These are phyloP conservation scores for Oscheius sp. DNA, from an alignment of 2,888 invertebrate species.

Conservation along the genomic window DNA sequence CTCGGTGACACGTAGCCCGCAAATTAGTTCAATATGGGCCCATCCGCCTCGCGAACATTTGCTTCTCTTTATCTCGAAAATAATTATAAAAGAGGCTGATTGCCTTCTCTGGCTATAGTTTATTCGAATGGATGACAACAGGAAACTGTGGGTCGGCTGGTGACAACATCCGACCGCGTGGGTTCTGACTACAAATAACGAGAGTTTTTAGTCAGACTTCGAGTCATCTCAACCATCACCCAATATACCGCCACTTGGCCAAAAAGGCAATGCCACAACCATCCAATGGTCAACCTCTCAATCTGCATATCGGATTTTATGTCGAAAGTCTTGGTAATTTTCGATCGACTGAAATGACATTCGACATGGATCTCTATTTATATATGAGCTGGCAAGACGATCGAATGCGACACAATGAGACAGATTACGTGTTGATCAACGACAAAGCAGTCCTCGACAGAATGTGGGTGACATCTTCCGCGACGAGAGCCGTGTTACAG, in stretches of 20 bases:
- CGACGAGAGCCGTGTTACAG: not conserved
- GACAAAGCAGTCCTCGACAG: slow-evolving; percentile 60
- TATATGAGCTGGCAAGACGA: slow-evolving; percentile 67
- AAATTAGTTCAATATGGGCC: not conserved
- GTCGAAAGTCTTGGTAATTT: slow-evolving; percentile 66
- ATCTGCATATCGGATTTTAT: slow-evolving; percentile 63
- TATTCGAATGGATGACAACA: too few species aligned
- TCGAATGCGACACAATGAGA: slow-evolving; percentile 54
- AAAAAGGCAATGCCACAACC: slow-evolving; percentile 51
- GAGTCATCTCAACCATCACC: slow-evolving; percentile 9
- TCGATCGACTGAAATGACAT: slow-evolving; percentile 65
- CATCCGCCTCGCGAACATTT: too few species aligned
- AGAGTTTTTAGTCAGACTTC: not conserved
- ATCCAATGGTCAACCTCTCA: slow-evolving; percentile 39
- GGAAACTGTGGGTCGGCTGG: too few species aligned
- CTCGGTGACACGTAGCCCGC: too few species aligned
- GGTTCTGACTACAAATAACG: too few species aligned
- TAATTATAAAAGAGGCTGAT: too few species aligned
- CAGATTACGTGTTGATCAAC: slow-evolving; percentile 60
- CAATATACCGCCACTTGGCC: slow-evolving; percentile 22
- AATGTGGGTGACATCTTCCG: slow-evolving; percentile 40
- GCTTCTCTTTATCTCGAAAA: too few species aligned
- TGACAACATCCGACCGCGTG: too few species aligned
- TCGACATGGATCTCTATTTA: slow-evolving; percentile 68
- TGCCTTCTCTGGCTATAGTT: too few species aligned